A percentile compares a stretch with the other conserved stretches of the same genome.
These are phyloP conservation scores for Syndactyla subalaris DNA, from an alignment of 2,797 vertebrate genomes.

Conservation along the genomic window DNA sequence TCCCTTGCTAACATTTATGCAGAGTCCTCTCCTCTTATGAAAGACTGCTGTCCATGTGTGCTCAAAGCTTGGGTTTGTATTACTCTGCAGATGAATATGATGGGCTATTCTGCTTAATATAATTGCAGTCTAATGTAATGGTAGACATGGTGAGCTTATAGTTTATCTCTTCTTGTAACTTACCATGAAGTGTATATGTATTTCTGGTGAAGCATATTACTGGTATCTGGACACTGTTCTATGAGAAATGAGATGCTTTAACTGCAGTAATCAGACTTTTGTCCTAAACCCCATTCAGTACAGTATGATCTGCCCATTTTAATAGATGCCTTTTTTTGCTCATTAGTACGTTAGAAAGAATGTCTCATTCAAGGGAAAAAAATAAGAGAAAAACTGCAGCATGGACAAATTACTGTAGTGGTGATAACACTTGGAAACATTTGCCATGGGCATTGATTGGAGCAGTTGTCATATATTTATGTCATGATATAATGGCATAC, in stretches of 20 bases:
- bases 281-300: not conserved
- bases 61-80: not conserved
- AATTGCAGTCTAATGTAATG: not conserved
- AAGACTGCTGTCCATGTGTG: not conserved
- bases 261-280: not conserved
- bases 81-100: not conserved
- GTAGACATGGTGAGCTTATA: not conserved
- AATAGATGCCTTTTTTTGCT: not conserved
- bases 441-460: slow-evolving; percentile 74
- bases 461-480: slow-evolving; percentile 79
- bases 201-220: not conserved
- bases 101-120: not conserved
- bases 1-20: not conserved
- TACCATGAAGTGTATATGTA: rapidly evolving
- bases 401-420: slow-evolving; percentile 64
- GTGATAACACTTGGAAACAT: slow-evolving; percentile 61
- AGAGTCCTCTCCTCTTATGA: not conserved
- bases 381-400: not conserved
- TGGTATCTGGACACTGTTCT: not conserved
- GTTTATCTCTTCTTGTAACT: not conserved
- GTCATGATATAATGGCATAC: slow-evolving; percentile 78
- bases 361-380: not conserved
- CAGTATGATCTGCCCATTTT: not conserved
- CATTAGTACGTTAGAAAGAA: slow-evolving; percentile 17
- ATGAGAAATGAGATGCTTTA: not conserved